Evolutionary conservation across 2,113 vertebrate genomes (phyloP), one percentile per base, ranked within the genome.

Genomic region (Coracopsis vasa): DNA sequence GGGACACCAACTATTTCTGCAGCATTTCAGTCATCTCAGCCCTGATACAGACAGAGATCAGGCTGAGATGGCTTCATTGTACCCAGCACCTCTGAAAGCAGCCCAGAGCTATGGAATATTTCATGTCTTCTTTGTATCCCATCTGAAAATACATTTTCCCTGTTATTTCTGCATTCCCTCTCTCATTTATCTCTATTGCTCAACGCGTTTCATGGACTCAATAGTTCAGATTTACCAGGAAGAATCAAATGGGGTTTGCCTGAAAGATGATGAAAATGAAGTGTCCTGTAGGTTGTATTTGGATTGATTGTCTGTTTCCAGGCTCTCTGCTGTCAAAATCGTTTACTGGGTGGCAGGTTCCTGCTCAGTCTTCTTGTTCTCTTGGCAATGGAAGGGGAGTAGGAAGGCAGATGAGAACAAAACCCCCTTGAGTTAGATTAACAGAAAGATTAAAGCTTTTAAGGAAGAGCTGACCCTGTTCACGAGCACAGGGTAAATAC

Each of bases 401-500:
- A 72, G 35, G 25, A 88, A 85, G 41, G 56, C 61, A 69, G 61
- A 81, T 25, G 35, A 80, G 20, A 88, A 73, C 16, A 41, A 74
- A 72, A 61, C 45, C 2, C 0, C 1, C 11, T 78, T 31, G 31
- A 48, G 42, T 72, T 48, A 83, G 9, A 83, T 61, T 86, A 80
- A 39, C 20, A 51, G 47, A 80, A 87, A 91, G 45, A 90, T 48
- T 37, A 77, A 83, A 70, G 39, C 12, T 65, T 90, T 80, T 61
- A 44, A 88, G 85, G 56, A 45, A 56, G 45, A 75, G 5, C 12
- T 72, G 53, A 62, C 6, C 21, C 11, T 31, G 23, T 42, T 65
- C 61, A 9, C 8, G 8, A 0, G 0, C 45, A 27, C 3, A 1
- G 13, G 17, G 14, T 83, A 83, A 74, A 51, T 65, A 17, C 24